phyloP scores from a whole-genome alignment of 1,140 invertebrate species.

The Oscheius sp. region DNA sequence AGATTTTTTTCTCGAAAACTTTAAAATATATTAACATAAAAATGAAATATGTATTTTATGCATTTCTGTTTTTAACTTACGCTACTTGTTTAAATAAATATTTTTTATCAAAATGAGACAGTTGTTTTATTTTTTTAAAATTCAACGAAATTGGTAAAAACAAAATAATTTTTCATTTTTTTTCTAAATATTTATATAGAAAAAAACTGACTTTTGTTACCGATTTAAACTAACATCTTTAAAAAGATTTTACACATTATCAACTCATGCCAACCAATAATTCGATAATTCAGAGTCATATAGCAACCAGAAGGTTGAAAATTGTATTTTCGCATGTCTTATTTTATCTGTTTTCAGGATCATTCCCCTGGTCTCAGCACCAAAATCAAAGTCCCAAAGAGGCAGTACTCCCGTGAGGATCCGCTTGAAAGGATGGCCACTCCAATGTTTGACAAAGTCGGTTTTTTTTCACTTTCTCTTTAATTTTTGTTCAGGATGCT shows the following conservation, averaged over 20 bases:
- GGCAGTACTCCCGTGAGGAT: conserved; percentile 34
- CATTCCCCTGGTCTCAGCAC: conserved; percentile 39
- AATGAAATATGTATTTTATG: background rate
- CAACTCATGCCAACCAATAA: background rate
- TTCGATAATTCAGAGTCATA: background rate
- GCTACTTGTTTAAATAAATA: background rate
- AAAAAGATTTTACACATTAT: background rate
- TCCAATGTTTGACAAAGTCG: conserved; percentile 37
- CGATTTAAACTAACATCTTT: background rate
- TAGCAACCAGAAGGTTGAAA: background rate
- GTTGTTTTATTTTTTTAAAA: too few species aligned
- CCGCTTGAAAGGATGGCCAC: conserved; percentile 34
- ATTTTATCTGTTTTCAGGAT: conserved; percentile 20
- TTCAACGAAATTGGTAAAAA: too few species aligned
- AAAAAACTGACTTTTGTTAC: background rate
- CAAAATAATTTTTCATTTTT: too few species aligned
- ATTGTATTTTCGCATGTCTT: background rate
- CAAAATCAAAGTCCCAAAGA: conserved; percentile 37
- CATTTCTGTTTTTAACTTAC: background rate
- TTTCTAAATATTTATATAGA: too few species aligned
- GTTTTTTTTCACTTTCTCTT: conserved; percentile 3
- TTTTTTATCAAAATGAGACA: too few species aligned
- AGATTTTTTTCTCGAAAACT: background rate
- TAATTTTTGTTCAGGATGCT: conserved; percentile 20
- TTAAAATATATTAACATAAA: background rate